Conservation (phyloP, 2,888 invertebrate genomes). For the Lypha dubia region DNA sequence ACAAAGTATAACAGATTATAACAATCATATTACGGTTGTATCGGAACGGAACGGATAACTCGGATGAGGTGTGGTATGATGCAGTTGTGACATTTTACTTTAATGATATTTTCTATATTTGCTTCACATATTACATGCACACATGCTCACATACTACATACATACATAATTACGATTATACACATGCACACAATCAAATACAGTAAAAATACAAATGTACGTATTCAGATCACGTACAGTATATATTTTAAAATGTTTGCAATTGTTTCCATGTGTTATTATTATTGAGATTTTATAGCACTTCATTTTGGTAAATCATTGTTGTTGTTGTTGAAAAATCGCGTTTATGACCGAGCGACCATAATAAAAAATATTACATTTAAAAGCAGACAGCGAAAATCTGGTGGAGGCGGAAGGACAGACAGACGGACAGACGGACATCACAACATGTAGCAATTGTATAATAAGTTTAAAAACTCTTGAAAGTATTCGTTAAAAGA, state of each 20-base stretch:
- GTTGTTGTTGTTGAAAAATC: constrained; percentile 59
- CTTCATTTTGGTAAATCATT: constrained; percentile 61
- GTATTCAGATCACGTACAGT: constrained; percentile 62
- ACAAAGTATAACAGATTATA: constrained; percentile 58
- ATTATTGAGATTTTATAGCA: constrained; percentile 63
- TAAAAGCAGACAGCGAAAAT: constrained; percentile 48
- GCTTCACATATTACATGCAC: constrained; percentile 1
- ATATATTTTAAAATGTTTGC: constrained; percentile 58
- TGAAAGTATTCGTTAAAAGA: constrained; percentile 47
- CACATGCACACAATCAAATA: neutral
- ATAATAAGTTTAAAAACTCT: constrained; percentile 45
- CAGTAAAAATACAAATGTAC: no score
- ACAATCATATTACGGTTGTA: constrained; percentile 54
- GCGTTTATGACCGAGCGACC: constrained; percentile 41
- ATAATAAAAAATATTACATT: constrained; percentile 47
- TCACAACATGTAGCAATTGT: constrained; percentile 8
- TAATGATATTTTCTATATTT: constrained; percentile 48
- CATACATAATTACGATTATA: neutral
- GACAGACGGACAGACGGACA: constrained; percentile 12
- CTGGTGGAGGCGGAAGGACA: constrained; percentile 32
- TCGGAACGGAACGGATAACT: constrained; percentile 29
- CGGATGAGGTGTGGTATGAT: constrained; percentile 26
- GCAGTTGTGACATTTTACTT: constrained; percentile 55
- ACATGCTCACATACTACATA: neutral
- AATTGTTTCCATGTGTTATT: constrained; percentile 62